Conservation (phyloP, 2,888 invertebrate genomes). For the Linnaemya vulpina region DNA sequence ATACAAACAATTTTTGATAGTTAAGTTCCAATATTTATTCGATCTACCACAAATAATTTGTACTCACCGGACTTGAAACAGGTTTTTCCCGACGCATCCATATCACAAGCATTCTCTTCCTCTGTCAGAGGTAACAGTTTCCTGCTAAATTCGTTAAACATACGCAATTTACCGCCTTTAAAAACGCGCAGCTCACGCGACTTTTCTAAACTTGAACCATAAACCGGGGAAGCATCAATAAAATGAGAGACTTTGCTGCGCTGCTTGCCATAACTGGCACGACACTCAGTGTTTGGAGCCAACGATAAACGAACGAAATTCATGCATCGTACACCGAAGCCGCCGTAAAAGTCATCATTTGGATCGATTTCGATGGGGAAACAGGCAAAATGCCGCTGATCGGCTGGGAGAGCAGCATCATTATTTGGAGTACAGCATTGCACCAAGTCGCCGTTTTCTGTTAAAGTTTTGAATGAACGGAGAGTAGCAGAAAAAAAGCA, state of each 20-base stretch:
- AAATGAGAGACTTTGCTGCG: slow-evolving; percentile 87
- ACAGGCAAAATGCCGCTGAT: slow-evolving; percentile 87
- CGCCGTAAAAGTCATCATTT: slow-evolving; percentile 86
- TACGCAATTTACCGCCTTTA: slow-evolving; percentile 86
- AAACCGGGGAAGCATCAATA: slow-evolving; percentile 89
- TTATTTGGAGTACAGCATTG: slow-evolving; percentile 89
- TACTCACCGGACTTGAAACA: slow-evolving; percentile 85
- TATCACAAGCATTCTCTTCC: slow-evolving; percentile 86
- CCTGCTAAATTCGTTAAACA: slow-evolving; percentile 87
- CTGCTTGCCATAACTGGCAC: slow-evolving; percentile 88
- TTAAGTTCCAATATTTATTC: no score
- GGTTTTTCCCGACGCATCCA: slow-evolving; percentile 84
- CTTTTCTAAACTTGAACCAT: slow-evolving; percentile 87
- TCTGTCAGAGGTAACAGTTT: slow-evolving; percentile 87
- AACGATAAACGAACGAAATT: slow-evolving; percentile 89
- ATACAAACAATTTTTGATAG: neutral
- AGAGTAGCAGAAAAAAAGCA: slow-evolving; percentile 14
- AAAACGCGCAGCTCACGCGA: slow-evolving; percentile 85
- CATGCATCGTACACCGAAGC: slow-evolving; percentile 86
- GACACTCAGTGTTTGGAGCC: slow-evolving; percentile 87
- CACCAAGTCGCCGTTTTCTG: slow-evolving; percentile 88
- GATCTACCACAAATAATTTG: neutral
- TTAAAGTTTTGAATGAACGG: neutral
- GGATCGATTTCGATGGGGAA: slow-evolving; percentile 86
- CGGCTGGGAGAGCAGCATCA: slow-evolving; percentile 83